These are phyloP conservation scores for Ibidorhyncha struthersii DNA, from an alignment of 2,113 vertebrate species.

Conservation along the genomic window DNA sequence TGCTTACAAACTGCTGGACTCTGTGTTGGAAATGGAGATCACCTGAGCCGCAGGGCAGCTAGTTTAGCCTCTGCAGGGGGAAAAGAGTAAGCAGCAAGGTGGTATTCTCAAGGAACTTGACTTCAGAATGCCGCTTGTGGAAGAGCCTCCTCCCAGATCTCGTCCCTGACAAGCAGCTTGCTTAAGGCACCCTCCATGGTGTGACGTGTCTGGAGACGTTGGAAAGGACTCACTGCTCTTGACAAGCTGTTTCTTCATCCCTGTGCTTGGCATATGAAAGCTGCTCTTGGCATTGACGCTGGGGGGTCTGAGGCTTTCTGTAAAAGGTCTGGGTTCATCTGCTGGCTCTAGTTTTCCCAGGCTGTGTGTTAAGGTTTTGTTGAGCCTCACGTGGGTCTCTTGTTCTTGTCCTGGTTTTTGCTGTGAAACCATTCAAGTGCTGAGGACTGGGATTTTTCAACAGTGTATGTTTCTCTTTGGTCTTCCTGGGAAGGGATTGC, in stretches of 20 bases:
- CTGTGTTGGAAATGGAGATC: not conserved
- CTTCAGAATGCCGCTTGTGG: not conserved
- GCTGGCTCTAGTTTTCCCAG: not conserved
- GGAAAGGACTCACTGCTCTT: not conserved
- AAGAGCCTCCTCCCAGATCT: not conserved
- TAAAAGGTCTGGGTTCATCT: not conserved
- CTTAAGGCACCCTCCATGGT: not conserved
- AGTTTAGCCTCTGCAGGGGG: not conserved
- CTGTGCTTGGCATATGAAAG: not conserved
- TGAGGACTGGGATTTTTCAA: not conserved
- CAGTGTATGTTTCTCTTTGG: not conserved
- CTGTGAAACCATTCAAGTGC: not conserved
- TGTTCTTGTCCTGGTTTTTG: not conserved
- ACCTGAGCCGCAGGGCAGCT: not conserved
- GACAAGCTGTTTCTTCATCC: not conserved
- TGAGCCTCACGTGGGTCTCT: not conserved
- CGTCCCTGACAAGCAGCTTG: not conserved
- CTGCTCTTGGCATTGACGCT: not conserved
- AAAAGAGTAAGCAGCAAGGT: not conserved
- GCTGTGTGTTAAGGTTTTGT: not conserved
- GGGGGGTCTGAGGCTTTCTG: not conserved
- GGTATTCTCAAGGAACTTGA: rapidly evolving
- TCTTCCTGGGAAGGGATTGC: not conserved
- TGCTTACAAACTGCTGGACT: not conserved
- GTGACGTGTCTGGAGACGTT: not conserved